These are phyloP conservation scores for Decapterus maruadsi DNA, from an alignment of 2,797 vertebrate species.

Conservation along the genomic window DNA sequence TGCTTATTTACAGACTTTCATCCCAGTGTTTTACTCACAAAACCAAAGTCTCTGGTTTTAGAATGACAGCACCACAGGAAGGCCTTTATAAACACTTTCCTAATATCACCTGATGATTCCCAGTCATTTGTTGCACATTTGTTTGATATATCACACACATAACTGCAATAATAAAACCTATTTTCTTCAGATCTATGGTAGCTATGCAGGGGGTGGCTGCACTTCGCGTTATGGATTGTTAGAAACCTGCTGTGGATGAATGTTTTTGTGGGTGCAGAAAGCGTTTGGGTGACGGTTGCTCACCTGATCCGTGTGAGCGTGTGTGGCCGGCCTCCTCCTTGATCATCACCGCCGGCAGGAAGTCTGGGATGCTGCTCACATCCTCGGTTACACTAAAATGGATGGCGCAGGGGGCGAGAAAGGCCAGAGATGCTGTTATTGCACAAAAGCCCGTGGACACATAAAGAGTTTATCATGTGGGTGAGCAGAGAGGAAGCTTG, in stretches of 20 bases:
- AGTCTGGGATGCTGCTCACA: conserved; percentile 1
- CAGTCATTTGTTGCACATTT: neutral
- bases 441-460: conserved; percentile 69
- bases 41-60: neutral
- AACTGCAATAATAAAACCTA: neutral
- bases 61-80: neutral
- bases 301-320: conserved; percentile 2
- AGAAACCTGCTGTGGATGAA: neutral
- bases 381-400: conserved; percentile 38
- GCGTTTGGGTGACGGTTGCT: neutral
- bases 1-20: neutral
- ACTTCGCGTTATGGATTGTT: no score
- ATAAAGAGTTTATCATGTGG: conserved; percentile 73
- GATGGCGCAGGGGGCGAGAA: conserved; percentile 48
- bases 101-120: neutral
- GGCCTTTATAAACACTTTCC: neutral
- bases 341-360: conserved; percentile 1
- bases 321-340: neutral
- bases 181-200: neutral
- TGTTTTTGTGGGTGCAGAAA: neutral
- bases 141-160: neutral
- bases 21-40: neutral
- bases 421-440: conserved; percentile 67
- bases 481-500: conserved; percentile 53
- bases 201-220: neutral